These are phyloP conservation scores for Stomorhina lunata DNA, from an alignment of 2,888 invertebrate genomes.

Conservation along the genomic window DNA sequence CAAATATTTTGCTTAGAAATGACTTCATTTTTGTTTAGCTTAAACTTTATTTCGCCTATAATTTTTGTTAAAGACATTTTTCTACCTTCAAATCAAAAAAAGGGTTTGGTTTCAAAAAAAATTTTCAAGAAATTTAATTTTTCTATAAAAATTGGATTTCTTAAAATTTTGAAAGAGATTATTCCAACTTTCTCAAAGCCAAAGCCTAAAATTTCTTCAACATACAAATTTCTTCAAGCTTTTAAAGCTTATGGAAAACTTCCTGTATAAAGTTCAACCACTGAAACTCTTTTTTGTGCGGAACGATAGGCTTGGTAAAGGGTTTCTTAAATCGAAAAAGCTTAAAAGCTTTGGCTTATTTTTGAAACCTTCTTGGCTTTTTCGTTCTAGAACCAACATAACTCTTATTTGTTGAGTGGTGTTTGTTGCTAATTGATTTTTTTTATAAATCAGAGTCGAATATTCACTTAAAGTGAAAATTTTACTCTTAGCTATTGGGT, in stretches of 20 bases:
- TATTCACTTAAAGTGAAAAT: conserved; percentile 47
- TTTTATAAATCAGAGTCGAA: conserved; percentile 62
- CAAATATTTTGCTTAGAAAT: conserved; percentile 16
- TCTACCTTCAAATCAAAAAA: conserved; percentile 20
- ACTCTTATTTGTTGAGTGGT: conserved; percentile 49
- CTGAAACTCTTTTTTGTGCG: conserved; percentile 56
- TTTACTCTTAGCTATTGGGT: conserved; percentile 48
- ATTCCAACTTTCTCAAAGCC: neutral
- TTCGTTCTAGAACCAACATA: conserved; percentile 38
- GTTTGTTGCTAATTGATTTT: conserved; percentile 64
- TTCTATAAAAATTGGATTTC: neutral
- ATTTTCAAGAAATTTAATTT: neutral
- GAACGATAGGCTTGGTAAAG: conserved; percentile 17
- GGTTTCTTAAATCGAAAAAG: neutral
- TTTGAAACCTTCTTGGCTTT: neutral
- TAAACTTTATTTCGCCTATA: conserved; percentile 22
- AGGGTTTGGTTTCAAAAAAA: neutral
- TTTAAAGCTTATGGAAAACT: too few relatives aligned
- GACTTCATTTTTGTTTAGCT: neutral
- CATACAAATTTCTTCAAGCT: too few relatives aligned
- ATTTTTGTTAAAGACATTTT: conserved; percentile 58
- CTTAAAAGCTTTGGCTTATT: neutral
- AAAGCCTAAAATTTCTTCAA: too few relatives aligned
- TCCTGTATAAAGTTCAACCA: too few relatives aligned
- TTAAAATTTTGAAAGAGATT: too few relatives aligned